Conservation (phyloP, 2,113 vertebrate genomes). For the Felis chaus region DNA sequence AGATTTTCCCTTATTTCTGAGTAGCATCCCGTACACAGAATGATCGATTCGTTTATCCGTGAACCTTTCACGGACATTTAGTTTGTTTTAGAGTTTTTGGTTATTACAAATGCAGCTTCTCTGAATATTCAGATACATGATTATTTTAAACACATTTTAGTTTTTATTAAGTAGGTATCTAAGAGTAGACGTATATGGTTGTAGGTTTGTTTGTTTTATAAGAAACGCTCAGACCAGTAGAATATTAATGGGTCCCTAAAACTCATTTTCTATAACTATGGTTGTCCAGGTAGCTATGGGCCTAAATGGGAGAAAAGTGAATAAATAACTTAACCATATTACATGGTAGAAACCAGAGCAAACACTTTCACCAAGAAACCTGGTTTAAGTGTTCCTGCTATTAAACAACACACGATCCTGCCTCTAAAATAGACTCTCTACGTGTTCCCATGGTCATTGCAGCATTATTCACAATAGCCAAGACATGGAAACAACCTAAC, state of each 20-base stretch:
- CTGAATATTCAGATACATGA: background rate
- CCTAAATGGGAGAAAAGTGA: background rate
- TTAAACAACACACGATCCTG: background rate
- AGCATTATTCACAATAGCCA: background rate
- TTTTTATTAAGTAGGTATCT: background rate
- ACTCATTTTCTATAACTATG: background rate
- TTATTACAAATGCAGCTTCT: background rate
- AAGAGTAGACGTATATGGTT: background rate
- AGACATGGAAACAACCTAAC: background rate
- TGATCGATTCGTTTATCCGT: background rate
- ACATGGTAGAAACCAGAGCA: background rate
- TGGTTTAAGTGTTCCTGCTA: background rate
- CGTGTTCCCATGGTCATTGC: background rate
- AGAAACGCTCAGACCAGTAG: background rate
- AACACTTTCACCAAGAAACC: background rate
- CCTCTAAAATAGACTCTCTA: background rate
- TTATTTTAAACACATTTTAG: background rate
- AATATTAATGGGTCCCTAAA: background rate
- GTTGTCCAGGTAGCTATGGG: background rate
- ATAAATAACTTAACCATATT: background rate
- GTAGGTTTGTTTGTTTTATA: background rate
- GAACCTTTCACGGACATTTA: background rate
- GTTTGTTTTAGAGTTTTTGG: background rate
- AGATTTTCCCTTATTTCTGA: background rate
- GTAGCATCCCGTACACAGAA: background rate